Evolutionary conservation across 1,140 invertebrate genomes (phyloP).

Genomic region (Lepidostoma basale): DNA sequence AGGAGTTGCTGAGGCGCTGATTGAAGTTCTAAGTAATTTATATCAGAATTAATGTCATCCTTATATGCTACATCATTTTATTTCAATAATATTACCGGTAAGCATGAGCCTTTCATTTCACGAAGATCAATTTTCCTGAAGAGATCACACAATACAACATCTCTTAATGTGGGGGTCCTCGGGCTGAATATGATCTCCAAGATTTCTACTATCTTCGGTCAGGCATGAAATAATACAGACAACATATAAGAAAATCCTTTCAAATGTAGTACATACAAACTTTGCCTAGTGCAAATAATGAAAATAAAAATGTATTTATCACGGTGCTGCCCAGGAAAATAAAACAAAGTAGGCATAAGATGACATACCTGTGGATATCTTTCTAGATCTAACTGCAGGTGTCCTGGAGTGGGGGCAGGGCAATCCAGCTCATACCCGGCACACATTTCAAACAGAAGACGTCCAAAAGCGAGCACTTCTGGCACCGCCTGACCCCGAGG

Average conservation of each 20-base stretch:
- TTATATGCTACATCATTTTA: too few relatives aligned
- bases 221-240: neutral
- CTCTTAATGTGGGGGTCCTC: slow-evolving; percentile 73
- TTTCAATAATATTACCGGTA: slow-evolving; percentile 59
- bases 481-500: slow-evolving; percentile 57
- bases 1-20: slow-evolving; percentile 56
- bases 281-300: too few relatives aligned
- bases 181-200: slow-evolving; percentile 82
- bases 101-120: slow-evolving; percentile 74
- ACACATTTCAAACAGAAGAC: slow-evolving; percentile 90
- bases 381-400: slow-evolving; percentile 73
- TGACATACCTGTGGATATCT: slow-evolving; percentile 73
- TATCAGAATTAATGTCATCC: too few relatives aligned
- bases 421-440: slow-evolving; percentile 79
- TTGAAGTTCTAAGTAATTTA: slow-evolving; percentile 59
- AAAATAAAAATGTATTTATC: too few relatives aligned
- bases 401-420: slow-evolving; percentile 72
- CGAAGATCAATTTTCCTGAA: slow-evolving; percentile 87
- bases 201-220: slow-evolving; percentile 74
- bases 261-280: too few relatives aligned
- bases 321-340: too few relatives aligned
- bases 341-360: too few relatives aligned
- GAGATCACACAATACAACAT: slow-evolving; percentile 79
- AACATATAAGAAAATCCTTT: too few relatives aligned
- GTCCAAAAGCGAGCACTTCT: slow-evolving; percentile 80